Evolutionary conservation across 1,140 invertebrate species (phyloP).

Genomic region (Drosophila bifasciata): DNA sequence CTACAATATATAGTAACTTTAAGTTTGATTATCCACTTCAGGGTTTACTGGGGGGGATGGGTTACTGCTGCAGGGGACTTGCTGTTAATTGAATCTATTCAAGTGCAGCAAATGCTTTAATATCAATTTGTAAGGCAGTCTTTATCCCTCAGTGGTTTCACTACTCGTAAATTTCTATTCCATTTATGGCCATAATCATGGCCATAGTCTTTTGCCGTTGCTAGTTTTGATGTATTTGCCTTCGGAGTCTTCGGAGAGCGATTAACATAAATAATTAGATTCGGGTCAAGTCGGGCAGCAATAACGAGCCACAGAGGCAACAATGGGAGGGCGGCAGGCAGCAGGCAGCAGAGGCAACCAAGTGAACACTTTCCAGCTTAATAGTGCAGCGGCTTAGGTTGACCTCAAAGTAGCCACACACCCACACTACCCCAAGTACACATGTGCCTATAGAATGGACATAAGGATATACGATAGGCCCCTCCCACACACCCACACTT

Average conservation of each 20-base stretch:
- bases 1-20: no score
- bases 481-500: background rate
- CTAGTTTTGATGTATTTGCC: slow-evolving; percentile 61
- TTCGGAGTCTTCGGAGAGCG: slow-evolving; percentile 63
- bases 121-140: background rate
- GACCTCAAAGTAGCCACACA: slow-evolving; percentile 56
- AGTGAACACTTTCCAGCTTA: slow-evolving; percentile 49
- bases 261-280: slow-evolving; percentile 83
- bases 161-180: slow-evolving; percentile 1
- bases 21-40: slow-evolving; percentile 4
- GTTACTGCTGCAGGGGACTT: no score
- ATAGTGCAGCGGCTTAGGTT: slow-evolving; percentile 54
- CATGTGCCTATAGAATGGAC: background rate
- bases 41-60: no score
- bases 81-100: slow-evolving; percentile 28
- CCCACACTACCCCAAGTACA: background rate
- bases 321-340: slow-evolving; percentile 8
- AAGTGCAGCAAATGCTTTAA: slow-evolving; percentile 26
- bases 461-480: no score
- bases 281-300: slow-evolving; percentile 52
- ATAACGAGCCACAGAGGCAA: slow-evolving; percentile 30
- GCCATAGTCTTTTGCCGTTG: no score
- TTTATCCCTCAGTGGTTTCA: background rate
- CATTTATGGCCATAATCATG: background rate
- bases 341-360: slow-evolving; percentile 1